phyloP scores from a whole-genome alignment of 2,888 invertebrate species.

The Gibbula magus region DNA sequence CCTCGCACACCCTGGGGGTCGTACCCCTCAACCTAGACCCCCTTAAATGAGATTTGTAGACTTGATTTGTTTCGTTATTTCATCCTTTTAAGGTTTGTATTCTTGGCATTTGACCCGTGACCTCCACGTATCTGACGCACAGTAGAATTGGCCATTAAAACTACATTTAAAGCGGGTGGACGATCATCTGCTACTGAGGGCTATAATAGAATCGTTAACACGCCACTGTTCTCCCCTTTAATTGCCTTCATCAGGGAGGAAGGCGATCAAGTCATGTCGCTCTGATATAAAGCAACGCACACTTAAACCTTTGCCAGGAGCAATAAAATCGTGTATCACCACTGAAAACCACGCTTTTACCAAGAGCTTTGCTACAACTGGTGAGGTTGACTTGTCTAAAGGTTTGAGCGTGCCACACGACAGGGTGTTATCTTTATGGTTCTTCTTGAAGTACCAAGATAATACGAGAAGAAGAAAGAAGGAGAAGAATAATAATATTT shows the following conservation, averaged over 20 bases:
- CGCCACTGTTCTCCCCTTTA: not conserved
- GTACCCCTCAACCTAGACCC: not conserved
- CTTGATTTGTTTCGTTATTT: slow-evolving; percentile 8
- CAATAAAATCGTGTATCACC: not conserved
- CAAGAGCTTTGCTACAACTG: no score
- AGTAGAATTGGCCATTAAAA: not conserved
- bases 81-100: not conserved
- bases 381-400: no score
- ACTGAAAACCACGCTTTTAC: no score
- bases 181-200: not conserved
- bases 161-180: not conserved
- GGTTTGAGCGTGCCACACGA: no score
- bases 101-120: slow-evolving; percentile 7
- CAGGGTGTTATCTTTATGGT: no score
- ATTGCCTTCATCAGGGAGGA: slow-evolving; percentile 7
- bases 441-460: no score
- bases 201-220: not conserved
- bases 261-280: not conserved
- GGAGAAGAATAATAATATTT: no score
- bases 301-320: not conserved
- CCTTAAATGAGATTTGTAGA: slow-evolving; percentile 2
- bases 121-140: not conserved
- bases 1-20: not conserved
- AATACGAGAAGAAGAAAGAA: no score
- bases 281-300: not conserved